Conservation (phyloP, 2,113 vertebrate species). For the Crotalus viridis region DNA sequence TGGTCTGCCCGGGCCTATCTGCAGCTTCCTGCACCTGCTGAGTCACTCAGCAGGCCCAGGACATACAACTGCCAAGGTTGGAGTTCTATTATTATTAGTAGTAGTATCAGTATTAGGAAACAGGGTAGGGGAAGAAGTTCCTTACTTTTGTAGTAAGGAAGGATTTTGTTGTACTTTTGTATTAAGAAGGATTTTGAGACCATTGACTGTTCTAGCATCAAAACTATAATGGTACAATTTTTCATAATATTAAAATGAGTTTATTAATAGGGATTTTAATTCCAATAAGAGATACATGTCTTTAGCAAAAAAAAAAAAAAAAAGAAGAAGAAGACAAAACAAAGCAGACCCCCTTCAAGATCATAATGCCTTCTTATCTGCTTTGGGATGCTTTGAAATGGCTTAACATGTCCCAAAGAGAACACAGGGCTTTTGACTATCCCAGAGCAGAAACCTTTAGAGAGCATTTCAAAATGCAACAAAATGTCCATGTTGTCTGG, state of each 20-base stretch:
- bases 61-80: no score
- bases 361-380: neutral
- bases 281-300: neutral
- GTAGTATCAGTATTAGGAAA: neutral
- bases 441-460: neutral
- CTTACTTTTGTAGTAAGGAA: neutral
- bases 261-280: neutral
- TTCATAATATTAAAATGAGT: neutral
- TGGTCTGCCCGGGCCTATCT: no score
- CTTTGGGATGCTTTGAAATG: neutral
- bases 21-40: no score
- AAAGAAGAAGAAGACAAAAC: neutral
- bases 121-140: neutral
- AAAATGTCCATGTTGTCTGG: neutral
- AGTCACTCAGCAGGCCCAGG: no score
- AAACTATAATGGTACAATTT: neutral
- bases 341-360: neutral
- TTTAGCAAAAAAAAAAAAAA: neutral
- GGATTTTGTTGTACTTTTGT: neutral
- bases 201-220: neutral
- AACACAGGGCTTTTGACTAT: neutral
- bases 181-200: neutral
- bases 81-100: no score
- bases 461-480: neutral
- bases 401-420: neutral